Evolutionary conservation across 2,888 invertebrate species (phyloP), one percentile per base, ranked within the genome.

Genomic region (Polyommatus iphigenia): DNA sequence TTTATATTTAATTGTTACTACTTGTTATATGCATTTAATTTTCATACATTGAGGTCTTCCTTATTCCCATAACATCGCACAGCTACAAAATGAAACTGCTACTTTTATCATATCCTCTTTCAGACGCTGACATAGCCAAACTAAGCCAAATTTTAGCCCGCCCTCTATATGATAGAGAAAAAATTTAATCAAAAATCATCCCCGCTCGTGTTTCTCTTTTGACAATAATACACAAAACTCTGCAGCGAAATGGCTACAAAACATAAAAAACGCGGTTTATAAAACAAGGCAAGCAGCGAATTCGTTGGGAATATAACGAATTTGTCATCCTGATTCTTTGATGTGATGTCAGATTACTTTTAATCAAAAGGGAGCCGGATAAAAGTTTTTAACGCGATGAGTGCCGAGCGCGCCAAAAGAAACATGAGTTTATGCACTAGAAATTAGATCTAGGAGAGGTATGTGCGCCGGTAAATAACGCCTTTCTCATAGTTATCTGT

Each of bases 161-260:
- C 75, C 75, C 46, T 46, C 46, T 46, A 54, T 29, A 75, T 50
- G 75, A 75, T 75, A 79, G 57, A 78, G 76, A 80, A 80, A 80
- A 78, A 77, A 78, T 81, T 81, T 81, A 80, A 81, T 81, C 81
- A 81, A 81, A 81, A 80, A 75, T 81, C 81, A 81, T 78, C 80
- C 79, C 32, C 75, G 78, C 79, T 80, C 76, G 76, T 76, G 77
- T 54, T 71, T 78, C 78, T 78, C 79, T 78, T 78, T 78, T 78
- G 80, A 79, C 80, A 79, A 79, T 80, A 81, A 81, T 80, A 81
- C 80, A 78, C 80, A 81, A 81, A 81, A 80, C 79, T 81, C 80
- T 81, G 80, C 79, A 79, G 79, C 78, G 76, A 79, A 79, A 78
- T 78, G 79, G 77, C 78, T 78, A 78, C 79, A 79, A 80, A 79